Percentiles rank a stretch among this genome's conserved stretches.
These are phyloP conservation scores for Clarias macrocephalus DNA, from an alignment of 2,113 vertebrate genomes.

Conservation along the genomic window DNA sequence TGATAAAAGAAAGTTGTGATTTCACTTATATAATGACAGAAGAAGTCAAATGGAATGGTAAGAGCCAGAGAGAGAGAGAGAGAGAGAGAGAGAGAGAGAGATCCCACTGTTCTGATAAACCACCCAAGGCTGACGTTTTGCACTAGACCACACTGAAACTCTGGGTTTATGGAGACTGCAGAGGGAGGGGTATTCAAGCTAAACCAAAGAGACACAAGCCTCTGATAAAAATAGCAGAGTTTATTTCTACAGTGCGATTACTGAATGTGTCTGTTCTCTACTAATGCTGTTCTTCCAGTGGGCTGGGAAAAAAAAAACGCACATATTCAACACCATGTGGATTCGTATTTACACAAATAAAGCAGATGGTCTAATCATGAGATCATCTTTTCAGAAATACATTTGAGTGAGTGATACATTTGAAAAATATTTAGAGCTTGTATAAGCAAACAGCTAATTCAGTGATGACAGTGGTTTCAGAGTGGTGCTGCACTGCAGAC, in stretches of 20 bases:
- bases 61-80: conserved; percentile 26
- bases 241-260: conserved; percentile 51
- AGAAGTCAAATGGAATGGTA: not conserved
- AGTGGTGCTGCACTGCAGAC: conserved; percentile 47
- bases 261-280: conserved; percentile 34
- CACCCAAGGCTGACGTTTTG: conserved; percentile 44
- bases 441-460: conserved; percentile 29
- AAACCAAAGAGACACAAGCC: conserved; percentile 39
- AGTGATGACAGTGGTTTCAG: conserved; percentile 42
- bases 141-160: conserved; percentile 61
- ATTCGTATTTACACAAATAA: conserved; percentile 46
- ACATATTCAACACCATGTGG: conserved; percentile 46
- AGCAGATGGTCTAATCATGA: conserved; percentile 54
- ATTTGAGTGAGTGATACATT: conserved; percentile 39
- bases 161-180: conserved; percentile 17
- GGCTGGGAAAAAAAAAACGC: conserved; percentile 6
- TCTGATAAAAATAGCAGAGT: conserved; percentile 54
- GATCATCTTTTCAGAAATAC: conserved; percentile 48
- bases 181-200: conserved; percentile 29
- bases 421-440: conserved; percentile 29
- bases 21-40: not conserved
- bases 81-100: not conserved
- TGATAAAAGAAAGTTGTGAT: not conserved
- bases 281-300: conserved; percentile 33
- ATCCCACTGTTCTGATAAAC: conserved; percentile 55